These are phyloP conservation scores for Ibidorhyncha struthersii DNA, from an alignment of 2,113 vertebrate species.

Conservation along the genomic window DNA sequence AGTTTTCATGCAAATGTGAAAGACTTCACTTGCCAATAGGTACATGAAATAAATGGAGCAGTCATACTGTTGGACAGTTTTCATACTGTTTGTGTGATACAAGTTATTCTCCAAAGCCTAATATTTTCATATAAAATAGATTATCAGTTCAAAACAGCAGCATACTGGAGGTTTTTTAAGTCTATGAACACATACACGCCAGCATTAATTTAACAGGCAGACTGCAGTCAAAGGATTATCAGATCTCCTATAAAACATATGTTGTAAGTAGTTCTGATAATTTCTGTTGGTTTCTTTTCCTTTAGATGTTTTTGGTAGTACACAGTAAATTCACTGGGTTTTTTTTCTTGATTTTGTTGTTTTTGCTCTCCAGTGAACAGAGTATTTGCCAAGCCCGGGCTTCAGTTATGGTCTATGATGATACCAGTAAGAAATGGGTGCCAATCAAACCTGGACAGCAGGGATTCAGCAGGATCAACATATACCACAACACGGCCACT, in stretches of 20 bases:
- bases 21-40: background rate
- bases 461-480: constrained; percentile 99
- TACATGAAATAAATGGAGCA: constrained; percentile 28
- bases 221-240: background rate
- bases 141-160: background rate
- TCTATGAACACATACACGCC: background rate
- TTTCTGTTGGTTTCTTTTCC: background rate
- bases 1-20: background rate
- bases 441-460: constrained; percentile 98
- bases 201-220: constrained; percentile 19
- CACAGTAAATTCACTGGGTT: background rate
- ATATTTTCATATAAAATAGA: constrained; percentile 12
- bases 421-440: constrained; percentile 99
- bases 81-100: background rate
- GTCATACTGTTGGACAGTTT: background rate
- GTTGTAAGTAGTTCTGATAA: background rate
- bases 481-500: constrained; percentile 97
- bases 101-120: background rate
- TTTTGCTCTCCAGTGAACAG: constrained; percentile 87
- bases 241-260: background rate
- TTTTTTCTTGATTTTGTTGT: background rate
- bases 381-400: constrained; percentile 99
- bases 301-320: background rate
- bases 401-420: constrained; percentile 99
- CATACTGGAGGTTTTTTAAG: background rate